Base-by-base conservation (phyloP, 2,797 vertebrate species). In the Lophotriccus pileatus region DNA sequence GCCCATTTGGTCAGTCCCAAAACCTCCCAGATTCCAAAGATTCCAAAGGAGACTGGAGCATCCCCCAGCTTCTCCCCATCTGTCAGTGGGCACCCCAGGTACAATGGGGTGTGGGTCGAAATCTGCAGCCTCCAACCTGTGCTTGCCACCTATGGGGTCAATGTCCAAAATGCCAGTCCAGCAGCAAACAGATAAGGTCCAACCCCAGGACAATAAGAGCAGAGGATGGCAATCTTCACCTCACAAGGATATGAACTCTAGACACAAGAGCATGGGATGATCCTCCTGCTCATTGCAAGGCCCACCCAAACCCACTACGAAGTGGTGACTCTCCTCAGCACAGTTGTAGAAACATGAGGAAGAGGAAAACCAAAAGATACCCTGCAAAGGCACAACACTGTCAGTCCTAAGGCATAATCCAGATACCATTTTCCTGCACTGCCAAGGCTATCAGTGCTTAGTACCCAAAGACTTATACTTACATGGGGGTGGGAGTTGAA, bases 41-140 rank as follows among this genome's bases (percentile, higher is more conserved):
- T 75, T 75, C 58, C 76, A 49, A 66, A 68, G 25, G 55, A 80
- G 34, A 23, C 19, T 18, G 28, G 27, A 75, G 18, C 10, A 64
- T 47, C 36, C 22, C 18, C 27, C 4, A 10, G 25, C 43, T 84
- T 69, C 10, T 19, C 32, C 11, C 39, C 28, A 2, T 28, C 28
- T 56, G 18, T 53, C 41, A 37, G 6, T 32, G 18, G 39, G 17
- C 7, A 76, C 22, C 18, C 16, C 41, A 52, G 34, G 36, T 27
- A 39, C 0, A 1, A 19, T 7, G 3, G 10, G 8, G 1, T 59
- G 6, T 46, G 27, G 4, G 16, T 66, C 43, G 49, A 85, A 84
- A 52, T 12, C 30, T 79, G 16, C 20, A 68, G 27, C 49, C 36
- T 79, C 36, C 41, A 34, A 36, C 13, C 7, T 74, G 14, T 25